These are phyloP conservation scores for Philaethria dido DNA, from an alignment of 2,888 invertebrate species.

Conservation along the genomic window DNA sequence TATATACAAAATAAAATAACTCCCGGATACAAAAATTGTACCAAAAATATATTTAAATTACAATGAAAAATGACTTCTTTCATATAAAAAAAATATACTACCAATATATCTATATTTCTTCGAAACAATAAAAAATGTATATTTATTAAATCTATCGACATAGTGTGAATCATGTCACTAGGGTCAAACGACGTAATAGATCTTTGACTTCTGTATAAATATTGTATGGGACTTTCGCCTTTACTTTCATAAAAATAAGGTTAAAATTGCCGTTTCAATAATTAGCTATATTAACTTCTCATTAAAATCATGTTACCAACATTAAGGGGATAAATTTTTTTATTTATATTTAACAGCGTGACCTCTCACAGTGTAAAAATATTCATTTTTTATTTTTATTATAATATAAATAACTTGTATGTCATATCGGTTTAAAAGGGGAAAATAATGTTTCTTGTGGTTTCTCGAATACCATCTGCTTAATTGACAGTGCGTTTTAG, in stretches of 20 bases:
- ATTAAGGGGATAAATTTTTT: constrained; percentile 14
- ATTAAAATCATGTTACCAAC: constrained; percentile 24
- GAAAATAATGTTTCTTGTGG: background rate
- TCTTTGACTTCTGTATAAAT: constrained; percentile 15
- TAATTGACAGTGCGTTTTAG: too few relatives aligned
- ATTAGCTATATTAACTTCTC: constrained; percentile 11
- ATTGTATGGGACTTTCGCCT: background rate
- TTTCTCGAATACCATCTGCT: too few relatives aligned
- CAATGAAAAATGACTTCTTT: constrained; percentile 6
- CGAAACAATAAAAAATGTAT: constrained; percentile 24
- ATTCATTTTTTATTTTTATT: constrained; percentile 16
- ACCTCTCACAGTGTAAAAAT: constrained; percentile 13
- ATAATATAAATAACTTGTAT: constrained; percentile 5
- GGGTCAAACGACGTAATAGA: constrained; percentile 26
- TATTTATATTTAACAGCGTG: constrained; percentile 10
- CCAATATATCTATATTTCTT: constrained; percentile 10
- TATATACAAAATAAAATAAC: background rate
- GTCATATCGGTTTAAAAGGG: background rate
- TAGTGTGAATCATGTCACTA: constrained; percentile 26
- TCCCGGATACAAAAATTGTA: constrained; percentile 19
- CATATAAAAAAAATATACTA: background rate
- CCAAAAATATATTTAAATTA: background rate
- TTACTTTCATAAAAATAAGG: background rate
- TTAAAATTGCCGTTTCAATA: background rate
- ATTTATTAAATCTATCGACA: constrained; percentile 22